phyloP scores from a whole-genome alignment of 2,888 invertebrate genomes.

The Phyllotreta striolata region DNA sequence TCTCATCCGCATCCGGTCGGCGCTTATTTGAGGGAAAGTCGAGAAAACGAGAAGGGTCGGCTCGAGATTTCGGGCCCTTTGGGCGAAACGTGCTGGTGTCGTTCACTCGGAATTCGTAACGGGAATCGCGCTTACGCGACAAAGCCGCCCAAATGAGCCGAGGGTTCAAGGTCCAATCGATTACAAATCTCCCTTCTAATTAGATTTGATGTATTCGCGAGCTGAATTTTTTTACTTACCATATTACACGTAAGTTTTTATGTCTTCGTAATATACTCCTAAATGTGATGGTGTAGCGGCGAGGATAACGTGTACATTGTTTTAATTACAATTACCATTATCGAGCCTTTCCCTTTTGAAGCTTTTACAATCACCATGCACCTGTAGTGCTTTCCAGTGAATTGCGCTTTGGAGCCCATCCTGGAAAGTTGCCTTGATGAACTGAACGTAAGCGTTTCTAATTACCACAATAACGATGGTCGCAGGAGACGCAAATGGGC shows the following conservation, averaged over 20 bases:
- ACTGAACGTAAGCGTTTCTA: slow-evolving; percentile 41
- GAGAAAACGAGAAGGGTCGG: slow-evolving; percentile 12
- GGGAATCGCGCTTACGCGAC: neutral
- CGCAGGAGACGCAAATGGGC: slow-evolving; percentile 42
- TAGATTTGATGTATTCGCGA: neutral
- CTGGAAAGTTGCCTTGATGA: slow-evolving; percentile 30
- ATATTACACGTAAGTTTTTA: no score
- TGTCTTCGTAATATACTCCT: no score
- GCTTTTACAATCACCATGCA: neutral
- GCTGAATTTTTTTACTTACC: no score
- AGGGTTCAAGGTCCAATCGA: neutral
- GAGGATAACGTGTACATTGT: no score
- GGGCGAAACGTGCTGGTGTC: slow-evolving; percentile 5
- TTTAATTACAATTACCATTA: no score
- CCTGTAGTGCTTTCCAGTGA: slow-evolving; percentile 2
- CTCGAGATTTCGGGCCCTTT: neutral
- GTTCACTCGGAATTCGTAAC: neutral
- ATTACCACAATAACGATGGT: slow-evolving; percentile 47
- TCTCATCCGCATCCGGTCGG: slow-evolving; percentile 13
- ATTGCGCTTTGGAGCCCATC: slow-evolving; percentile 5
- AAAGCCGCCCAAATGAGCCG: no score
- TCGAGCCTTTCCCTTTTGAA: no score
- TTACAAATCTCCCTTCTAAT: neutral
- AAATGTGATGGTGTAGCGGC: no score
- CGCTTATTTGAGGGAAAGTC: slow-evolving; percentile 13